Conservation (phyloP, 2,888 invertebrate species). For the Hydrotaea cyrtoneurina region DNA sequence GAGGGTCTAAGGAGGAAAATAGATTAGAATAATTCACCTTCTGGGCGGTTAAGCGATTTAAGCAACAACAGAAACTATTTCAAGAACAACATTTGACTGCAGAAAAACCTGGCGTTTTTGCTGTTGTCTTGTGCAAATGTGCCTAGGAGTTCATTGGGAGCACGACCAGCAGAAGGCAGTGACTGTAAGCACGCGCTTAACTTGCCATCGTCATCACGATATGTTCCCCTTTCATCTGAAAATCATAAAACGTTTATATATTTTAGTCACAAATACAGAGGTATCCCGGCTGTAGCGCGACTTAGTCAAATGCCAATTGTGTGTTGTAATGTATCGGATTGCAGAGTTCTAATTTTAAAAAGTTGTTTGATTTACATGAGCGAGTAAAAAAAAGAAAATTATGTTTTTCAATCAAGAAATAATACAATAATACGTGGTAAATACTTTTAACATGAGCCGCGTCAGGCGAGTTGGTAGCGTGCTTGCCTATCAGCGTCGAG, state of each 20-base stretch:
- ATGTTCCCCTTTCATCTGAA: conserved; percentile 29
- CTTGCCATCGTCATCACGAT: conserved; percentile 67
- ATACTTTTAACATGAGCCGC: too few relatives aligned
- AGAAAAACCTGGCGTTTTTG: conserved; percentile 2
- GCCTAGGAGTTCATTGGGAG: conserved; percentile 66
- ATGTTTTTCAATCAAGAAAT: too few relatives aligned
- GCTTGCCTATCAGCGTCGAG: too few relatives aligned
- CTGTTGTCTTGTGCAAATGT: conserved; percentile 49
- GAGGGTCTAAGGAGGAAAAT: conserved; percentile 31
- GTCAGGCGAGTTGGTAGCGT: too few relatives aligned
- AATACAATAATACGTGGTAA: too few relatives aligned
- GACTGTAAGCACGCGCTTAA: conserved; percentile 67
- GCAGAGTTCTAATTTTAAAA: too few relatives aligned
- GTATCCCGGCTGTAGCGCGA: background rate
- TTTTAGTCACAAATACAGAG: background rate
- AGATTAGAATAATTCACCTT: conserved; percentile 67
- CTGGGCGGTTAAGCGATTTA: conserved; percentile 64
- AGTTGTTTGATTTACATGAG: too few relatives aligned
- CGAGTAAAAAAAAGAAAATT: too few relatives aligned
- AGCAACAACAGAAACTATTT: conserved; percentile 50
- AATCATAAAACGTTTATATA: conserved; percentile 4
- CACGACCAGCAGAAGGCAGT: conserved; percentile 63
- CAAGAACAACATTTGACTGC: conserved; percentile 47
- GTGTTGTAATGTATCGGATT: too few relatives aligned
- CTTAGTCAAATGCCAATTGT: too few relatives aligned